Base-by-base conservation (phyloP, 2,797 vertebrate genomes). In the Halcyon chelicuti region DNA sequence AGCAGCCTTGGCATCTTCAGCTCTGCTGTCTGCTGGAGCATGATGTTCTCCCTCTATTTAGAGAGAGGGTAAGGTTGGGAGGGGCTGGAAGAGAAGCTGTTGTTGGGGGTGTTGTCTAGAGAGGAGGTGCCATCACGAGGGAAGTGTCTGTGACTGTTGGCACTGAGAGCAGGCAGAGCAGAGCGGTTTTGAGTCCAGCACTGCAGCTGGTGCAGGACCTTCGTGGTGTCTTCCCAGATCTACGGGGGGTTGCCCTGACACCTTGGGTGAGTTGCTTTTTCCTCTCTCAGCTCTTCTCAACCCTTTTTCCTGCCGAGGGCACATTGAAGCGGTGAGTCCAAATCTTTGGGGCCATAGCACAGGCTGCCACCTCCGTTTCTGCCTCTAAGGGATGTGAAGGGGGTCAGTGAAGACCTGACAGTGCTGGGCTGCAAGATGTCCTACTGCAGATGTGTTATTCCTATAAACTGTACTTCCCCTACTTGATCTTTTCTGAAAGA, bases 221-320 rank as follows among this genome's bases (percentile, higher is more conserved):
- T 23, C 0, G 10, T n/a, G 77, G 37, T 73, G 62, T 61, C 52
- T 42, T 65, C 57, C 46, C 37, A 29, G 44, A 18, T 19, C 85
- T 44, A 25, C 72, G 76, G 52, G 76, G 52, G 58, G 3, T 23
- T 89, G 14, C 61, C 40, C 31, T 72, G 66, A 12, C 49, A 35
- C 46, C 26, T 39, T 8, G 70, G 94, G 84, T 94, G 81, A 96
- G 88, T 93, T 54, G 57, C 18, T 51, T 86, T 68, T 62, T 29
- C 90, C 76, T n/a, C 5, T 77, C 33, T 44, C 1, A 0, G 44
- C 44, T 86, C 19, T 67, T 75, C 35, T 75, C n/a, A 37, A 1
- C 2, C 11, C 2, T 28, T 83, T 44, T n/a, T 40, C 25, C 35
- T 57, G 35, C n/a, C 19, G 7, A 21, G 12, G 51, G 40, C 57